phyloP scores from a whole-genome alignment of 2,113 vertebrate genomes.

The Thunnus thynnus region DNA sequence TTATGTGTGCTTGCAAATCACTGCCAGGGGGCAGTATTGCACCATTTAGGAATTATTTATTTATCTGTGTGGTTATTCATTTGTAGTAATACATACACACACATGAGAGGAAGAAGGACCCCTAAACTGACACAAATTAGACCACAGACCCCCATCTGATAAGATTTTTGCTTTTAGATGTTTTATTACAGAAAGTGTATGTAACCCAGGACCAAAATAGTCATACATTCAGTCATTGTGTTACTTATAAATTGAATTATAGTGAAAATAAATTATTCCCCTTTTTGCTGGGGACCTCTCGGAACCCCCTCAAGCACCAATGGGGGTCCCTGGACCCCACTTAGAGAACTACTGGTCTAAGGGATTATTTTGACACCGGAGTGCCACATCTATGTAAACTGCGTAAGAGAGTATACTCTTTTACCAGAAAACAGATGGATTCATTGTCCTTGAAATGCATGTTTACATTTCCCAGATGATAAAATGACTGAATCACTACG shows the following conservation, averaged over 20 bases:
- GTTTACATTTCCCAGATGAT: constrained; percentile 23
- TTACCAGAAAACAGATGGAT: constrained; percentile 8
- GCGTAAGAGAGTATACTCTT: not conserved
- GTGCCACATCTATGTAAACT: not conserved
- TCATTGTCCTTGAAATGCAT: constrained; percentile 35
- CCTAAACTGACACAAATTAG: too few species aligned
- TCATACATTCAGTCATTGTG: too few species aligned
- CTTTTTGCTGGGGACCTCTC: too few species aligned
- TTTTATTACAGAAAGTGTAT: too few species aligned
- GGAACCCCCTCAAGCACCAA: too few species aligned
- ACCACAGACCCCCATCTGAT: too few species aligned
- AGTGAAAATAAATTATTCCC: too few species aligned
- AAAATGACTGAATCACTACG: not conserved
- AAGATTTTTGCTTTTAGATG: too few species aligned
- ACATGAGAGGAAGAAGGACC: constrained; percentile 16
- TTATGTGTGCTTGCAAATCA: not conserved
- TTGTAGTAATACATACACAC: not conserved
- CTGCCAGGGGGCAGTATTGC: constrained; percentile 72
- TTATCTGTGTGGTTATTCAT: not conserved
- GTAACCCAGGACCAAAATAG: too few species aligned
- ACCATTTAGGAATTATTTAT: constrained; percentile 36
- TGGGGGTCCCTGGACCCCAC: too few species aligned
- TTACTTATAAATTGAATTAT: too few species aligned
- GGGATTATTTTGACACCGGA: not conserved
- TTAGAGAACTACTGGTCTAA: too few species aligned